Conservation (phyloP, 2,888 invertebrate genomes). For the Cotesia congregata region DNA sequence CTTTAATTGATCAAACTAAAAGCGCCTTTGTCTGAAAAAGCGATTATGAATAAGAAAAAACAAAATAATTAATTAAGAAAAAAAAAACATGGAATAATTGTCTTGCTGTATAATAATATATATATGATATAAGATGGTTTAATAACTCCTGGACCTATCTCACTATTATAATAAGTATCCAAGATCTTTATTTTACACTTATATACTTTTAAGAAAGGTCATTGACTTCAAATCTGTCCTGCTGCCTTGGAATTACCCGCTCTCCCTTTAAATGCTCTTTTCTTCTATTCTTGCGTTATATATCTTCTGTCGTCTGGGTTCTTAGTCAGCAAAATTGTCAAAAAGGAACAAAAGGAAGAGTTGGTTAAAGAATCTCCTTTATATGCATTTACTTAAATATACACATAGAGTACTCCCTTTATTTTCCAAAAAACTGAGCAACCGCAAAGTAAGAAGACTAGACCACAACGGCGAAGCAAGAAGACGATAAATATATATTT, state of each 20-base stretch:
- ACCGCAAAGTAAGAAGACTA: too few relatives aligned
- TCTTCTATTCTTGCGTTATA: slow-evolving; percentile 9
- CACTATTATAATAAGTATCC: slow-evolving; percentile 19
- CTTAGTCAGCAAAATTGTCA: neutral
- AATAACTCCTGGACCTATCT: slow-evolving; percentile 32
- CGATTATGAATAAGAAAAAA: slow-evolving; percentile 16
- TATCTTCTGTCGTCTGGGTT: slow-evolving; percentile 24
- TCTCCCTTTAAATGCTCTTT: neutral
- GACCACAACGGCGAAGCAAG: neutral
- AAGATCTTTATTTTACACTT: neutral
- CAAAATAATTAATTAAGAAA: slow-evolving; percentile 20
- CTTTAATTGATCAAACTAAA: slow-evolving; percentile 6
- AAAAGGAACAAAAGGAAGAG: neutral
- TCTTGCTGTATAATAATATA: slow-evolving; percentile 32
- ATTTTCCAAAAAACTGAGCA: too few relatives aligned
- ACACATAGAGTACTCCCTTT: too few relatives aligned
- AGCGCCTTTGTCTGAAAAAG: slow-evolving; percentile 21
- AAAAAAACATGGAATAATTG: slow-evolving; percentile 25
- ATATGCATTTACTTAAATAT: neutral
- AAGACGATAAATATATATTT: slow-evolving; percentile 16
- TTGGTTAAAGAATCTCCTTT: slow-evolving; percentile 27
- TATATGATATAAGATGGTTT: slow-evolving; percentile 8
- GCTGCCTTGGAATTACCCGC: neutral
- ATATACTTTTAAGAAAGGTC: neutral
- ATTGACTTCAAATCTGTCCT: neutral